Base-by-base conservation (phyloP, 2,888 invertebrate genomes). In the Bombylius discolor region DNA sequence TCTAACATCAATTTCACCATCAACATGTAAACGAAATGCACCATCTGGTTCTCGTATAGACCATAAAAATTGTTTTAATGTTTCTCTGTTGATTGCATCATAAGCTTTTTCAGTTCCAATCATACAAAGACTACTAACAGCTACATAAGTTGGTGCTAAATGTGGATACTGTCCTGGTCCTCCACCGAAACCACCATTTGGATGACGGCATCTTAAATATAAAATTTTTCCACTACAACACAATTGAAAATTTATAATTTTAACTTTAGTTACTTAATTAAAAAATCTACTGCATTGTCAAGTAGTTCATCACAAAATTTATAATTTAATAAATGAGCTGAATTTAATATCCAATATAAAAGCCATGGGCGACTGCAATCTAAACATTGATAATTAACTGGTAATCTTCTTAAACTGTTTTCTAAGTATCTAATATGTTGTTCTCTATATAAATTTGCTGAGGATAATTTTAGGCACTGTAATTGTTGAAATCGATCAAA, bases 341-440 rank as follows among this genome's bases (percentile, higher is more conserved):
- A 83, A 76, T 99, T 95, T 44, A 97, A 73, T 60, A 91, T 92
- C 99, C 99, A 99, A 70, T 96, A 99, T 66, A 93, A 85, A 59
- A 98, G 77, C 99, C 99, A 99, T 8, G 98, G 86, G 65, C 96
- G 82, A 72, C 96, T 97, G 11, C 93, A 89, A 79, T 99, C 98
- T 62, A 99, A 77, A 67, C 84, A 83, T 82, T 86, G 83, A 68
- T 90, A 92, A 59, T 80, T 79, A 58, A 77, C 75, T 48, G 87
- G 84, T 62, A 94, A 75, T 65, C 79, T 75, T 49, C 76, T 77
- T 33, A 94, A 69, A 66, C 84, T 86, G 63, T 78, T 79, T 64
- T 82, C 81, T 55, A 94, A 76, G 70, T 83, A 81, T 62, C 78
- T 71, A 62, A 79, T 76, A 69, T 89, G 87, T 63, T 79, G 77